These are phyloP conservation scores for cattle (Bos taurus) DNA, from an alignment of 2,113 vertebrate genomes.

Conservation along the genomic window ARS-UCD2.0 NC_037338.1:52815001-52815500, in stretches of 20 bases:
- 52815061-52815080: neutral
- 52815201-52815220: neutral
- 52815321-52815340: neutral
- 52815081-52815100: neutral
- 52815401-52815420: neutral
- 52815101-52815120: neutral
- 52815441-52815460: neutral
- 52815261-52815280: neutral
- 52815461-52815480: neutral
- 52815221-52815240: neutral
- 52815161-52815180: neutral
- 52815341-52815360: neutral
- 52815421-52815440: neutral
- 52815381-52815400: neutral
- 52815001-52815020: neutral
- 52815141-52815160: neutral
- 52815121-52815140: neutral
- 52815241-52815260: neutral
- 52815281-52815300: neutral
- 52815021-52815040: neutral
- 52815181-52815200: neutral
- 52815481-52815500: neutral
- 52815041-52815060: neutral
- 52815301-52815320: neutral
- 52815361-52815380: neutral